Percentiles rank a stretch among this genome's conserved stretches.
These are phyloP conservation scores for Eristalis arbustorum DNA, from an alignment of 2,888 invertebrate genomes.

Conservation along the genomic window DNA sequence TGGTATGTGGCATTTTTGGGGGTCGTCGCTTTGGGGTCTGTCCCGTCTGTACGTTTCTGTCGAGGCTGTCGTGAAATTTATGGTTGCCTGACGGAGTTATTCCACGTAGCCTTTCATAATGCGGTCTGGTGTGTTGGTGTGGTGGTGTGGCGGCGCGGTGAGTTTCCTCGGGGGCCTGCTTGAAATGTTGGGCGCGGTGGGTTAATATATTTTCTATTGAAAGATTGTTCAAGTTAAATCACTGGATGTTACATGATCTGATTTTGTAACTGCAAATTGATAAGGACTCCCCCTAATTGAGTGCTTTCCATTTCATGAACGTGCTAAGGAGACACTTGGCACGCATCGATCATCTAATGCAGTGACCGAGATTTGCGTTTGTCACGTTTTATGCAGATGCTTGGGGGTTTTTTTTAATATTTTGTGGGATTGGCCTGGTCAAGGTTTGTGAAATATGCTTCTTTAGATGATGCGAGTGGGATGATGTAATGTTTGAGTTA, in stretches of 20 bases:
- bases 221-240: not conserved
- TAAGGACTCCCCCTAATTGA: not conserved
- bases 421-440: not conserved
- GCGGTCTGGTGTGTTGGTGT: too few relatives aligned
- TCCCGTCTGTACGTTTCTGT: not conserved
- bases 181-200: not conserved
- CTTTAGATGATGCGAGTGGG: not conserved
- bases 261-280: not conserved
- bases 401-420: not conserved
- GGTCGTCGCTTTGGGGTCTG: not conserved
- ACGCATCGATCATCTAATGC: not conserved
- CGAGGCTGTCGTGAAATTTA: not conserved
- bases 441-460: not conserved
- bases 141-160: too few relatives aligned
- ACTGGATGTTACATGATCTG: not conserved
- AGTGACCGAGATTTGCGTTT: not conserved
- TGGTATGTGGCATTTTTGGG: constrained; percentile 27
- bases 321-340: not conserved
- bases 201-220: not conserved
- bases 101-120: constrained; percentile 2
- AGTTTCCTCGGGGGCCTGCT: not conserved
- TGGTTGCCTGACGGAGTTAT: not conserved
- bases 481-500: not conserved
- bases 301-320: not conserved
- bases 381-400: not conserved